Evolutionary conservation across 2,113 vertebrate species (phyloP).

Genomic region (Loxodonta africana): DNA sequence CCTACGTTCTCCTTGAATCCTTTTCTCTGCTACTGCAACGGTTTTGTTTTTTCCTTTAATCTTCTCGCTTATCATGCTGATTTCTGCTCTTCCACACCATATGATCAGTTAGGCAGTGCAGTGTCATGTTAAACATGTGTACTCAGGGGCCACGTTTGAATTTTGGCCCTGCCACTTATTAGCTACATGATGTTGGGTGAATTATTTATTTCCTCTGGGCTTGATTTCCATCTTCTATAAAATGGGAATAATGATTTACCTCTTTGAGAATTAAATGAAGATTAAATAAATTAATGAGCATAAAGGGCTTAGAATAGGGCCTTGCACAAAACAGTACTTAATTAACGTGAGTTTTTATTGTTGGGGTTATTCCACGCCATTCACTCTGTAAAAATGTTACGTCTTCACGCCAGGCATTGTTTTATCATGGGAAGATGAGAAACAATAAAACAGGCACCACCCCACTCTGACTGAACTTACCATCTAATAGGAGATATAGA

Average conservation of each 20-base stretch:
- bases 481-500: not conserved
- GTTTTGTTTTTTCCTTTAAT: not conserved
- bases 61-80: not conserved
- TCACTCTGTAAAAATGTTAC: not conserved
- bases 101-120: not conserved
- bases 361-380: not conserved
- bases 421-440: not conserved
- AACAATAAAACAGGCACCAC: not conserved
- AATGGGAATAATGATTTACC: not conserved
- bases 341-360: not conserved
- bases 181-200: not conserved
- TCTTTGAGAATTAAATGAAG: not conserved
- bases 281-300: not conserved
- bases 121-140: not conserved
- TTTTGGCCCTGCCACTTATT: not conserved
- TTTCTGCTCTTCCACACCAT: not conserved
- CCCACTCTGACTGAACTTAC: not conserved
- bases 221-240: slow-evolving; percentile 31
- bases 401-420: not conserved
- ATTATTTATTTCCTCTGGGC: not conserved
- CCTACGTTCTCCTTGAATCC: not conserved
- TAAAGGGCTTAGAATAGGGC: not conserved
- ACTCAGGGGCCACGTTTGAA: not conserved
- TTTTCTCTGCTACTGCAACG: not conserved
- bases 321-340: not conserved